phyloP scores from a whole-genome alignment of 2,113 vertebrate species.

The Podocnemis expansa region DNA sequence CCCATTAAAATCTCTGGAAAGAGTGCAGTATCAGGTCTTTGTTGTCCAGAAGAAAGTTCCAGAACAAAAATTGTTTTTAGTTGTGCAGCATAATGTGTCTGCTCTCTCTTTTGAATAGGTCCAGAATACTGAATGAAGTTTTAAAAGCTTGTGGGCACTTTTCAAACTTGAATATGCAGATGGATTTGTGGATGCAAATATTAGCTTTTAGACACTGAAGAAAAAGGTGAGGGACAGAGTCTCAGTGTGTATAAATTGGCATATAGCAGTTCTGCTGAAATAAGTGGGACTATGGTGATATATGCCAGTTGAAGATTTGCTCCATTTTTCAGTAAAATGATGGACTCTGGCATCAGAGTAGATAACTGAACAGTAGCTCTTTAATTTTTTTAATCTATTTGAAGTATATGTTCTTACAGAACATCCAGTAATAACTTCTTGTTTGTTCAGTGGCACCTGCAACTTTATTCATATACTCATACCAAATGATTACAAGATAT shows the following conservation, averaged over 20 bases:
- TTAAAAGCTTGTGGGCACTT: neutral
- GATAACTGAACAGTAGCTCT: neutral
- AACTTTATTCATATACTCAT: neutral
- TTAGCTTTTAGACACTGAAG: neutral
- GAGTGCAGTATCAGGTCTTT: neutral
- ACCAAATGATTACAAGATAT: neutral
- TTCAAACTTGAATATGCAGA: neutral
- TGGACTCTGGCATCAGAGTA: neutral
- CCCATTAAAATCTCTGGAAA: neutral
- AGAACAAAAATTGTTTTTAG: neutral
- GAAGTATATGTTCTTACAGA: neutral
- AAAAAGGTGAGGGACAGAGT: neutral
- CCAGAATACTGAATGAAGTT: neutral
- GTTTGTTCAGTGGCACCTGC: neutral
- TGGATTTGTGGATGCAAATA: neutral
- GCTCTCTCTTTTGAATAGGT: neutral
- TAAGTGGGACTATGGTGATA: neutral
- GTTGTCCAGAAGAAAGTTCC: neutral
- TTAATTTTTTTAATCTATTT: neutral
- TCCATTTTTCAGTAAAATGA: neutral
- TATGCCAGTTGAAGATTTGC: neutral
- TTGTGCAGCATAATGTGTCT: neutral
- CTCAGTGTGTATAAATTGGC: neutral
- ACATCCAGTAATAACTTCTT: neutral
- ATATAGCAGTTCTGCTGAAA: neutral